Conservation (phyloP, 2,113 vertebrate genomes). For the Dasyornis broadbenti region DNA sequence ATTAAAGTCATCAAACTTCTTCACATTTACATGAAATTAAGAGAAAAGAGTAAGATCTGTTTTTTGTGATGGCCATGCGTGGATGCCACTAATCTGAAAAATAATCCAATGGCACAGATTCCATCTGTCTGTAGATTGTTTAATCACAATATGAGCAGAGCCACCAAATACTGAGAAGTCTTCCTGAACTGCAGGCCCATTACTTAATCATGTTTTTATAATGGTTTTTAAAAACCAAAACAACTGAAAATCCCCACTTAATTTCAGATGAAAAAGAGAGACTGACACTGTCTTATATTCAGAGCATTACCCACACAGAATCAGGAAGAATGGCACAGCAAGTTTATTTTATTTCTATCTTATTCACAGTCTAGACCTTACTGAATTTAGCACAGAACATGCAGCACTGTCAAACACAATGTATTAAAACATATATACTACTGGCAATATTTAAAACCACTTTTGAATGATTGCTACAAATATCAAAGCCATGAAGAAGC, state of each 20-base stretch:
- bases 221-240: not conserved
- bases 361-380: not conserved
- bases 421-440: not conserved
- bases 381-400: not conserved
- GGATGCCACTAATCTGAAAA: not conserved
- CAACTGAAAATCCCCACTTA: rapidly evolving
- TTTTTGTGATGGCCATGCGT: not conserved
- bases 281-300: not conserved
- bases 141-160: not conserved
- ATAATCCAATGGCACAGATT: not conserved
- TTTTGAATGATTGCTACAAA: not conserved
- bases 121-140: not conserved
- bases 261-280: not conserved
- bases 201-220: not conserved
- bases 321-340: not conserved
- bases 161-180: not conserved
- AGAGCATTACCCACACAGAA: not conserved
- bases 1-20: not conserved
- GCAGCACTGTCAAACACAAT: not conserved
- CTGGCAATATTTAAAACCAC: not conserved
- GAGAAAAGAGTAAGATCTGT: not conserved
- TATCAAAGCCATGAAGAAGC: not conserved
- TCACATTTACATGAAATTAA: not conserved
- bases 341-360: not conserved
- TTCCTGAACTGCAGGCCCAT: not conserved